Conservation (phyloP, 2,113 vertebrate species). For the Aix galericulata region DNA sequence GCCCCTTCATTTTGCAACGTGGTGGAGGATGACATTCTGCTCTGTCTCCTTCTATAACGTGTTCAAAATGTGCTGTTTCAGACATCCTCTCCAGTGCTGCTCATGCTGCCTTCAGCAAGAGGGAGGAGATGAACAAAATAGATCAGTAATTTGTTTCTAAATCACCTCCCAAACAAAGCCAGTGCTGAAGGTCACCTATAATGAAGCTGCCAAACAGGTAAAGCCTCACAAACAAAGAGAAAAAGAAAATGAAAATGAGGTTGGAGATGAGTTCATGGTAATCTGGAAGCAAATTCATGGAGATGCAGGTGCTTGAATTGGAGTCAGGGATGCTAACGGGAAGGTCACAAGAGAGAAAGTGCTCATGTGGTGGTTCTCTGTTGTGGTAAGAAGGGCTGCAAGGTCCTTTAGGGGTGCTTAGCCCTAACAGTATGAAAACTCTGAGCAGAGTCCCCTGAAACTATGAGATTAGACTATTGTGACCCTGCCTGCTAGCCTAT, state of each 20-base stretch:
- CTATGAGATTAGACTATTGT: neutral
- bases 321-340: neutral
- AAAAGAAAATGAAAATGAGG: neutral
- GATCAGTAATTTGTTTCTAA: constrained; percentile 58
- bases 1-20: neutral
- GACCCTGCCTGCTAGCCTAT: neutral
- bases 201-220: constrained; percentile 33
- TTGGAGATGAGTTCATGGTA: neutral
- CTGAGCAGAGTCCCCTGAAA: neutral
- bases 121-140: neutral
- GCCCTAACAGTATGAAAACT: neutral
- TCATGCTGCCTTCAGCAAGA: neutral
- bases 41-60: neutral
- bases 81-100: neutral
- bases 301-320: neutral
- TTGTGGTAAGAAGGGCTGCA: neutral
- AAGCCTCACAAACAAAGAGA: neutral
- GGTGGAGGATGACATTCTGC: neutral
- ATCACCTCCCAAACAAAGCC: constrained; percentile 43
- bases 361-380: neutral
- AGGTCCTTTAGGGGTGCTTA: neutral
- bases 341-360: neutral
- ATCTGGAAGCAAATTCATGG: neutral
- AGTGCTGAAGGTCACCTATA: constrained; percentile 59
- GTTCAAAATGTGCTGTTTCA: neutral